Evolutionary conservation across 2,113 vertebrate species (phyloP).

Genomic region (Crocuta crocuta): DNA sequence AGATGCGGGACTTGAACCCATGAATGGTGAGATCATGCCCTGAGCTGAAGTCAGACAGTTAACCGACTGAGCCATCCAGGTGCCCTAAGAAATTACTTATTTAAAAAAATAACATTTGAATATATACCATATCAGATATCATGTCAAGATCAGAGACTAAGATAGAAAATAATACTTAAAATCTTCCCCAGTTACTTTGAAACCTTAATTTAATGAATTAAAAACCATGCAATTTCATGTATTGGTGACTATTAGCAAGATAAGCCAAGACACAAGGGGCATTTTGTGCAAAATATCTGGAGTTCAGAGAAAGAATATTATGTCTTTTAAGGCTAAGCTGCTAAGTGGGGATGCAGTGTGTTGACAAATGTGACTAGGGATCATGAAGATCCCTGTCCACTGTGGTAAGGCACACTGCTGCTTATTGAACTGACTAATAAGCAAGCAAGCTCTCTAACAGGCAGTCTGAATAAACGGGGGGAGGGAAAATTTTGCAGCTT

Average conservation of each 20-base stretch:
- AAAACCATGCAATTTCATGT: neutral
- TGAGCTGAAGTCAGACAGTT: too few relatives aligned
- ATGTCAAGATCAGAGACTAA: neutral
- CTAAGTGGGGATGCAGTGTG: neutral
- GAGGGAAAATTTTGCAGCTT: constrained; percentile 16
- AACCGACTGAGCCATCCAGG: too few relatives aligned
- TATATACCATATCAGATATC: neutral
- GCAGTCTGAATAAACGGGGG: neutral
- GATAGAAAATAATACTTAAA: neutral
- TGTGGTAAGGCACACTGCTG: neutral
- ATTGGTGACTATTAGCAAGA: neutral
- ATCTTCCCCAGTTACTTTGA: neutral
- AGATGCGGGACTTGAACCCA: too few relatives aligned
- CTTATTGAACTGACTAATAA: neutral
- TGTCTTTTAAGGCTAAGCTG: neutral
- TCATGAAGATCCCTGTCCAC: neutral
- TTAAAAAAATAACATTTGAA: neutral
- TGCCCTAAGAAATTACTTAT: too few relatives aligned
- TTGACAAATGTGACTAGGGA: neutral
- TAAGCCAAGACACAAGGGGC: neutral
- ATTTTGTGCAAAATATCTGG: neutral
- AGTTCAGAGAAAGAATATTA: neutral
- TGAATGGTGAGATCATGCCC: too few relatives aligned
- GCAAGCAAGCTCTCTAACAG: neutral
- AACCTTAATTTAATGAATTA: neutral